Evolutionary conservation across 2,888 invertebrate genomes (phyloP).

Genomic region (Enchytraeus crypticus): DNA sequence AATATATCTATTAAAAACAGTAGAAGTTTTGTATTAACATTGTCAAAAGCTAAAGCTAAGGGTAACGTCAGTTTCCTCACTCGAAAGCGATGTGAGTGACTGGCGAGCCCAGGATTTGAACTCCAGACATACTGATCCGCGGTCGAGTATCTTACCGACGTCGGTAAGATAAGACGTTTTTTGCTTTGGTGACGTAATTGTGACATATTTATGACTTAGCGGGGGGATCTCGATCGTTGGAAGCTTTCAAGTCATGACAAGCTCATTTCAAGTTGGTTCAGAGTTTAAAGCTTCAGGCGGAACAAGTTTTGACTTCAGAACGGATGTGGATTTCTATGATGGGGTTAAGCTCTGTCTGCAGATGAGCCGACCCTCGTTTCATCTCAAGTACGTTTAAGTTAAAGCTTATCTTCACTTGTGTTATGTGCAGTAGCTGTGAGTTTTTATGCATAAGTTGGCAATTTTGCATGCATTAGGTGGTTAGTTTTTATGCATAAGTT

Average conservation of each 20-base stretch:
- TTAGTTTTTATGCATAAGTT: not conserved
- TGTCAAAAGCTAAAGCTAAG: no score
- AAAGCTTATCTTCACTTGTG: not conserved
- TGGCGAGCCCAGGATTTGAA: no score
- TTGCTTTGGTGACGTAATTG: no score
- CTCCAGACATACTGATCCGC: no score
- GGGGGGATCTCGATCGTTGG: not conserved
- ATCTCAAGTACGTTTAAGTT: conserved; percentile 53
- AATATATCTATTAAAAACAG: no score
- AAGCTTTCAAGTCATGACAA: not conserved
- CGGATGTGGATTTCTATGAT: conserved; percentile 68
- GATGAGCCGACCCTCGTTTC: conserved; percentile 62
- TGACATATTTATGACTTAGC: no score
- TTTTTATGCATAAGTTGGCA: not conserved
- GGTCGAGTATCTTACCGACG: no score
- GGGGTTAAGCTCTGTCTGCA: conserved; percentile 67
- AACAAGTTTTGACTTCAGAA: conserved; percentile 61
- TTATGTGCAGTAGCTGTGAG: not conserved
- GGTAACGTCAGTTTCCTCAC: no score
- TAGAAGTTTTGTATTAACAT: no score
- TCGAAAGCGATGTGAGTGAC: no score
- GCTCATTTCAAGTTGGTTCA: conserved; percentile 1
- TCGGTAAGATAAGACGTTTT: no score
- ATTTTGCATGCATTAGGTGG: not conserved
- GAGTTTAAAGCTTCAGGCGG: conserved; percentile 30